Evolutionary conservation across 2,113 vertebrate genomes (phyloP).

Genomic region (Cavia aperea): DNA sequence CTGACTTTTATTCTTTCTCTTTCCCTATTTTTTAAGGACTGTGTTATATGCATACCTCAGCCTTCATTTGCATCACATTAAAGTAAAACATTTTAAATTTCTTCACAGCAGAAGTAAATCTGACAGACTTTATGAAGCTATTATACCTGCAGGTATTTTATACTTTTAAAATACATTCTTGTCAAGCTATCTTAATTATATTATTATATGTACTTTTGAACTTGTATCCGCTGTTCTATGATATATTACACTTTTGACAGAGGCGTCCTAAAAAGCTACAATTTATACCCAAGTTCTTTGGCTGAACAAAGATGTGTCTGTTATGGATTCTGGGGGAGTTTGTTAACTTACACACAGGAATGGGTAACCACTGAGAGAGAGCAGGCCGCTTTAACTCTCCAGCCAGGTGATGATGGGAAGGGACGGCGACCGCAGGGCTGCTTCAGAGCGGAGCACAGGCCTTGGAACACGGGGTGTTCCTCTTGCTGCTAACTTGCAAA

Average conservation of each 20-base stretch:
- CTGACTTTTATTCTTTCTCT: constrained; percentile 71
- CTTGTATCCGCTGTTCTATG: constrained; percentile 73
- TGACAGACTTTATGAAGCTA: constrained; percentile 87
- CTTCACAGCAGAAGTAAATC: constrained; percentile 85
- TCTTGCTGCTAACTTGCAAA: background rate
- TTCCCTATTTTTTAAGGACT: constrained; percentile 61
- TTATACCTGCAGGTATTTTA: constrained; percentile 85
- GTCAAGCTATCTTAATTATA: constrained; percentile 83
- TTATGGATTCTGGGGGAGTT: constrained; percentile 71
- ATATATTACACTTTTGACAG: constrained; percentile 78
- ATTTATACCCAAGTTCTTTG: constrained; percentile 76
- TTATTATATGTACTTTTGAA: constrained; percentile 86
- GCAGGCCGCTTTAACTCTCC: constrained; percentile 54
- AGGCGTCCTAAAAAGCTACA: constrained; percentile 77
- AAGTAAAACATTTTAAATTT: constrained; percentile 84
- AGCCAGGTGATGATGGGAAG: background rate
- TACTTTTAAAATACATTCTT: constrained; percentile 84
- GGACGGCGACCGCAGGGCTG: background rate
- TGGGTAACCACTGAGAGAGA: constrained; percentile 53
- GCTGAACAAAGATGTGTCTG: constrained; percentile 77
- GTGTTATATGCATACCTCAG: constrained; percentile 74
- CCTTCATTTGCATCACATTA: constrained; percentile 85
- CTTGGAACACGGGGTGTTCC: background rate
- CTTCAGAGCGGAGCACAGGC: background rate
- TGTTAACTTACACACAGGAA: constrained; percentile 72